These are phyloP conservation scores for Cryptus viduatorius DNA, from an alignment of 2,888 invertebrate genomes.

Conservation along the genomic window DNA sequence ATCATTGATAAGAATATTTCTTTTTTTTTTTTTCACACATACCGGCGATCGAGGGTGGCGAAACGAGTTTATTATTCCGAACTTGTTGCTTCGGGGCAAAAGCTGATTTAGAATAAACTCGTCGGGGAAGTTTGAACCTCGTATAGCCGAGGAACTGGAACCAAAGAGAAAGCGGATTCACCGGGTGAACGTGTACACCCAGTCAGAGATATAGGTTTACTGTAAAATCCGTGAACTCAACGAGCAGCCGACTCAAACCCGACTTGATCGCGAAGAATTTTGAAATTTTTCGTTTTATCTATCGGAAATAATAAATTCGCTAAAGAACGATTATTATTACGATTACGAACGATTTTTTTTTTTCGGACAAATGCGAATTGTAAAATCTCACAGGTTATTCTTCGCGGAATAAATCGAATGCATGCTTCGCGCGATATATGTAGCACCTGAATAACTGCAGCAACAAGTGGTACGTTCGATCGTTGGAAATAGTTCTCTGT, in stretches of 20 bases:
- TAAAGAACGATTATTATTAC: background rate
- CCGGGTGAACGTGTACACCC: slow-evolving; percentile 50
- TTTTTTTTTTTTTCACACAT: background rate
- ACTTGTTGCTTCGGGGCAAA: slow-evolving; percentile 48
- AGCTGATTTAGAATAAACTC: slow-evolving; percentile 49
- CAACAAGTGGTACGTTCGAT: slow-evolving; percentile 43
- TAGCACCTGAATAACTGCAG: background rate
- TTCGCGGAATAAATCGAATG: background rate
- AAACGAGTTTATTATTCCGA: slow-evolving; percentile 53
- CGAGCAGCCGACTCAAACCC: background rate
- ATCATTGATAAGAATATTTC: slow-evolving; percentile 12
- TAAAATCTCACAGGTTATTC: too few species aligned
- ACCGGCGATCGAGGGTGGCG: slow-evolving; percentile 27
- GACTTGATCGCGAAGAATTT: background rate
- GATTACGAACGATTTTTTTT: too few species aligned
- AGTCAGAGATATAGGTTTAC: slow-evolving; percentile 29
- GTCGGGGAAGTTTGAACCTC: slow-evolving; percentile 52
- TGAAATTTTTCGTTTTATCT: slow-evolving; percentile 31
- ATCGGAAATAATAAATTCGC: slow-evolving; percentile 34
- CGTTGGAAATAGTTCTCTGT: slow-evolving; percentile 17
- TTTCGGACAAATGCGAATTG: too few species aligned
- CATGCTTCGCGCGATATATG: background rate
- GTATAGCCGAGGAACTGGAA: slow-evolving; percentile 58
- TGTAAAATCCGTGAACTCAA: slow-evolving; percentile 14
- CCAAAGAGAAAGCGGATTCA: slow-evolving; percentile 70